Conservation (phyloP, 2,888 invertebrate species). For the Thelaira solivaga region DNA sequence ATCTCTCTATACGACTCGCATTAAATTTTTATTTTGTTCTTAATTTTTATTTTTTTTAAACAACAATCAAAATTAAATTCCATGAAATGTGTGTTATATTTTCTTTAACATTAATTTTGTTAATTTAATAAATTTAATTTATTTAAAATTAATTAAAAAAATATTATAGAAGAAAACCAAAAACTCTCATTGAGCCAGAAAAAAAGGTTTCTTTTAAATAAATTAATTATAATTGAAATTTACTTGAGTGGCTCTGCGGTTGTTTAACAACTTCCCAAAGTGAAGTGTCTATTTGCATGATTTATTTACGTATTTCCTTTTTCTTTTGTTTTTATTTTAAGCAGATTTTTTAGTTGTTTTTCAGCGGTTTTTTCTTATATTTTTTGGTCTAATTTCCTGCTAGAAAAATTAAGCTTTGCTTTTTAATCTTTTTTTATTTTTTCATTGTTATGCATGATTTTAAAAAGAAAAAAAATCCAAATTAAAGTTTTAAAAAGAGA, state of each 20-base stretch:
- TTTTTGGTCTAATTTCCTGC: constrained; percentile 9
- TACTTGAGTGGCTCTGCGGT: constrained; percentile 64
- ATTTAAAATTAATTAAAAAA: too few species aligned
- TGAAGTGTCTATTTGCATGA: constrained; percentile 53
- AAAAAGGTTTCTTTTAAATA: constrained; percentile 67
- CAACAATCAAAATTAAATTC: too few species aligned
- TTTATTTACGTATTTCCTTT: constrained; percentile 56
- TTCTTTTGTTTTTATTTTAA: constrained; percentile 4
- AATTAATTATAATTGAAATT: constrained; percentile 75
- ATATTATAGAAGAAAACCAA: constrained; percentile 9
- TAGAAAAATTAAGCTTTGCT: constrained; percentile 11
- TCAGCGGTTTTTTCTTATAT: neutral
- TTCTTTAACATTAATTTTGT: too few species aligned
- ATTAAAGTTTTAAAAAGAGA: too few species aligned
- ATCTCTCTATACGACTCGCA: too few species aligned
- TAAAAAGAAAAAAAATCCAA: neutral
- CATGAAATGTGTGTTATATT: too few species aligned
- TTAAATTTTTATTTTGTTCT: too few species aligned
- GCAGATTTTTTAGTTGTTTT: constrained; percentile 20
- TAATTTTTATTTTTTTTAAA: too few species aligned
- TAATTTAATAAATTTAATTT: too few species aligned
- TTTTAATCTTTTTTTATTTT: constrained; percentile 37
- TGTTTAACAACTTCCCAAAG: constrained; percentile 63
- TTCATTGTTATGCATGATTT: too few species aligned
- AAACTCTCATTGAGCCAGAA: neutral